Evolutionary conservation across 2,113 vertebrate genomes (phyloP), one percentile per base, ranked within the genome.

Genomic region (Daubentonia madagascariensis): DNA sequence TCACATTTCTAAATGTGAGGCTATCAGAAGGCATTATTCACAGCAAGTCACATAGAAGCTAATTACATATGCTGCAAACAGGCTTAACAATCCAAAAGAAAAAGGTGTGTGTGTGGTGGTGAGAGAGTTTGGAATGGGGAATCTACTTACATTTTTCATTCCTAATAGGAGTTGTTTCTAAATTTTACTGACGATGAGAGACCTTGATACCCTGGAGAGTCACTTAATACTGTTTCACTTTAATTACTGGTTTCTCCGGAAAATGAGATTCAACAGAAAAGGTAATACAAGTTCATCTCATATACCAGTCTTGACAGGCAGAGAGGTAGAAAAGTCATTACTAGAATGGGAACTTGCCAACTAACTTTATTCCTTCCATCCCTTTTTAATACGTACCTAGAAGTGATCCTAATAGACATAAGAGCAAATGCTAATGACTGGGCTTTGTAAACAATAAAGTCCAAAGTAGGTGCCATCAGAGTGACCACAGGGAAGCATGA

Each of bases 241-340:
- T 28, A 78, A 67, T 78, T 48, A 52, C 0, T 76, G 1, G 0
- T 50, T 95, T 48, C 52, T 59, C 45, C 68, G 35, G 30, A 54
- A 94, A 91, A 90, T 90, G 40, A 96, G n/a, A 89, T 63, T 63
- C 65, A 91, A 48, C 17, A 61, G 40, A 75, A 96, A 89, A 95
- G 65, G 52, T 35, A 25, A 67, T 20, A 18, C 12, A 50, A 50
- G 50, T 63, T 80, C 50, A 57, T 83, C 48, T 78, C 45, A 59
- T 61, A 67, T 4, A 86, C 8, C 40, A 70, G 88, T 78, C 65
- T 94, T 75, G 14, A 73, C 25, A 52, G 9, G n/a, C 12, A 40
- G 0, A 2, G 18, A 75, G 23, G 35, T 16, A 65, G 16, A 85
- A 52, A 85, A 95, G 30, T 79, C 54, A 75, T 40, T 76, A 52